Conservation (phyloP, 2,113 vertebrate genomes). For the Probosciger aterrimus region DNA sequence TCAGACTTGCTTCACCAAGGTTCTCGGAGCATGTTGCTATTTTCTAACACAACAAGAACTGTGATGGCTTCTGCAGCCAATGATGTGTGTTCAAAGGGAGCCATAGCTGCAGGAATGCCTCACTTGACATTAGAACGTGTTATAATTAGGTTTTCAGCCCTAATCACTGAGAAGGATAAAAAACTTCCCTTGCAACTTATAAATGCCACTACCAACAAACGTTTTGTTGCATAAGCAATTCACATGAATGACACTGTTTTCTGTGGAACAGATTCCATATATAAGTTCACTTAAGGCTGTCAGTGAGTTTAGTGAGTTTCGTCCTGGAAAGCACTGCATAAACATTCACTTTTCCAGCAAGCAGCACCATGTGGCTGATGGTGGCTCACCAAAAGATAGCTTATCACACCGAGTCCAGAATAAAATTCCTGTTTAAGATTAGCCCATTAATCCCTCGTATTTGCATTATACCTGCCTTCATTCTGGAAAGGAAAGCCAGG, state of each 20-base stretch:
- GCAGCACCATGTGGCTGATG: neutral
- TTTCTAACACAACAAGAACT: slow-evolving; percentile 16
- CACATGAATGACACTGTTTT: neutral
- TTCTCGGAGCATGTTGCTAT: neutral
- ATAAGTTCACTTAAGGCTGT: neutral
- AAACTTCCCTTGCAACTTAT: neutral
- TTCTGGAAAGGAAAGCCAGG: neutral
- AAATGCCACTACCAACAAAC: neutral
- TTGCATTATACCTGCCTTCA: neutral
- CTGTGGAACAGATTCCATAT: neutral
- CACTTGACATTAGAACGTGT: neutral
- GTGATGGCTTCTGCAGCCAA: slow-evolving; percentile 28
- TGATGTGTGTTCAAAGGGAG: slow-evolving; percentile 19
- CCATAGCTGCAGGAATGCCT: slow-evolving; percentile 12
- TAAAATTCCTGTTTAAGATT: neutral
- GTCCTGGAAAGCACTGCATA: neutral
- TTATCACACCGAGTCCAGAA: neutral
- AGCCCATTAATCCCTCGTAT: neutral
- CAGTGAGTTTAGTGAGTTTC: neutral
- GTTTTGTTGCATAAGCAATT: neutral
- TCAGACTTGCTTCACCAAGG: neutral
- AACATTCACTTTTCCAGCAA: neutral
- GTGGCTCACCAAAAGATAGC: neutral
- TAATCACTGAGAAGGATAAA: slow-evolving; percentile 18
- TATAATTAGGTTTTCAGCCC: slow-evolving; percentile 34